Percentiles rank a stretch among this genome's conserved stretches.
These are phyloP conservation scores for Microtus ochrogaster DNA, from an alignment of 2,113 vertebrate genomes.

Conservation along the genomic window DNA sequence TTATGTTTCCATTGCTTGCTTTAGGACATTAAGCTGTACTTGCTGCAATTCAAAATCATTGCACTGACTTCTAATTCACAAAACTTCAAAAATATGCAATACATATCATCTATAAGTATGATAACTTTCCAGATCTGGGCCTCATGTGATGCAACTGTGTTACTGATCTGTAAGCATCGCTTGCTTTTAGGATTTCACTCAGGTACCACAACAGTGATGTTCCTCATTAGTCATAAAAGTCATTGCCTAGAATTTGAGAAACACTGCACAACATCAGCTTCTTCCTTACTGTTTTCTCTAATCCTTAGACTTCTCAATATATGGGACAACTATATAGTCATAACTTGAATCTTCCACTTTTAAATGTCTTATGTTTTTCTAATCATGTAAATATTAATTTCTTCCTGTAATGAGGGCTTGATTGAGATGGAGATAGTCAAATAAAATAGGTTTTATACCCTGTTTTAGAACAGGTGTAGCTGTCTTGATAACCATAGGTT, in stretches of 20 bases:
- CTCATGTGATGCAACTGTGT: not conserved
- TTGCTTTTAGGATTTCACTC: not conserved
- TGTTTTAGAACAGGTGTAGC: not conserved
- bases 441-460: not conserved
- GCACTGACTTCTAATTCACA: constrained; percentile 42
- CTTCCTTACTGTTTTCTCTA: not conserved
- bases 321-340: not conserved
- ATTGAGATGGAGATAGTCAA: not conserved
- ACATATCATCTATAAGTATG: not conserved
- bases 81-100: constrained; percentile 41
- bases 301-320: not conserved
- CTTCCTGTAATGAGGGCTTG: not conserved
- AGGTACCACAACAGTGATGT: not conserved
- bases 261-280: not conserved
- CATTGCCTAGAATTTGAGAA: not conserved
- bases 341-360: not conserved
- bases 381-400: constrained; percentile 1
- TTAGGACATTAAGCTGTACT: constrained; percentile 14
- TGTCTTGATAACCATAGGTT: not conserved
- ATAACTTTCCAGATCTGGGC: not conserved
- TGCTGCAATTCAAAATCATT: constrained; percentile 30
- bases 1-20: constrained; percentile 37
- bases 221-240: not conserved
- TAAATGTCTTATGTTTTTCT: not conserved
- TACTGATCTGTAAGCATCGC: not conserved